phyloP scores from a whole-genome alignment of 2,113 vertebrate species.

The Xenotilapia longispinis region DNA sequence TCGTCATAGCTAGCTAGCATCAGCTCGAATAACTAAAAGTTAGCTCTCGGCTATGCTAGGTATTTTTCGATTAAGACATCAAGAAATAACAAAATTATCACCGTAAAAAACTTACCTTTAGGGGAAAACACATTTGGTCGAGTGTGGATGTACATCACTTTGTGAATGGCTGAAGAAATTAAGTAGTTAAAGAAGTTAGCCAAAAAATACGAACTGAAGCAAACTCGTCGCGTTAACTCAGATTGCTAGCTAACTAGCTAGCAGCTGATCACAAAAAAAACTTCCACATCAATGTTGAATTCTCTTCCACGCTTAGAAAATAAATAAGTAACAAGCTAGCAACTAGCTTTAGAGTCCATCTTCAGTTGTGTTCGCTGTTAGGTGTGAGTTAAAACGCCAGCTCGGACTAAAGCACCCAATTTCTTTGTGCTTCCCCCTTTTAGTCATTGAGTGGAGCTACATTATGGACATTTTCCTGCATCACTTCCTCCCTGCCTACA shows the following conservation, averaged over 20 bases:
- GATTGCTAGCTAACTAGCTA: constrained; percentile 48
- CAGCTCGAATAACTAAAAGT: constrained; percentile 51
- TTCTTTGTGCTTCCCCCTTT: constrained; percentile 72
- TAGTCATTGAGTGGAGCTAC: constrained; percentile 66
- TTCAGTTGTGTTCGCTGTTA: background rate
- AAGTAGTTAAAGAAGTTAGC: constrained; percentile 15
- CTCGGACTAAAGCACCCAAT: constrained; percentile 14
- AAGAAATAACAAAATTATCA: background rate
- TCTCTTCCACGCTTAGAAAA: background rate
- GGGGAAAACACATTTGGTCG: background rate
- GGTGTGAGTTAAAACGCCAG: constrained; percentile 9
- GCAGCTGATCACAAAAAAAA: constrained; percentile 26
- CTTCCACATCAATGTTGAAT: constrained; percentile 29
- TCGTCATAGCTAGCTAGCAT: constrained; percentile 60
- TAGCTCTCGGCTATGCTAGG: constrained; percentile 64
- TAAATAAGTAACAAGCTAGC: background rate
- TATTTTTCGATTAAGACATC: constrained; percentile 6
- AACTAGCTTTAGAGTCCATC: background rate
- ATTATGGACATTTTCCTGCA: constrained; percentile 69
- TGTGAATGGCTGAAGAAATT: background rate
- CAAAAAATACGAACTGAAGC: constrained; percentile 17
- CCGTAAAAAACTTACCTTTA: constrained; percentile 29
- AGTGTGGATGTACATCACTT: background rate
- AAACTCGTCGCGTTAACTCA: constrained; percentile 62
- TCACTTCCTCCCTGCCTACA: constrained; percentile 66